A percentile compares a stretch with the other conserved stretches of the same genome.
Conservation (phyloP, 1,140 invertebrate genomes). For the Sinella curviseta region DNA sequence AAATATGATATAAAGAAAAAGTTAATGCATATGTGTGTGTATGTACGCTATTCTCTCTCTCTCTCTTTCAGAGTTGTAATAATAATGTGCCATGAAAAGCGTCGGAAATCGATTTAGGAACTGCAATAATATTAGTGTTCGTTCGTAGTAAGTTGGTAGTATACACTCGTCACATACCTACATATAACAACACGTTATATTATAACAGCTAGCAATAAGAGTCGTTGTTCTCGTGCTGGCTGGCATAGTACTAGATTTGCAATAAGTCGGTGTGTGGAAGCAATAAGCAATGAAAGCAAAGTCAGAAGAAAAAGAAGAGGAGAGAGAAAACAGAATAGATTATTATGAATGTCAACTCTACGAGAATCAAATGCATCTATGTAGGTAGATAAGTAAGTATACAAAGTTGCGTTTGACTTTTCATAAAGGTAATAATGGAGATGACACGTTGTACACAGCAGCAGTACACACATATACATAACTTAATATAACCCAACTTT, state of each 20-base stretch:
- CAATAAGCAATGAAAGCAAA: background rate
- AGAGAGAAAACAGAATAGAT: background rate
- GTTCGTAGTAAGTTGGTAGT: background rate
- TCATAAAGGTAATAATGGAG: background rate
- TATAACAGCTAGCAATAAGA: too few species aligned
- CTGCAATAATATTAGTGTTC: slow-evolving; percentile 3
- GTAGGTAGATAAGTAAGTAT: background rate
- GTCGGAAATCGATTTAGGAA: background rate
- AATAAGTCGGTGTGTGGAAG: background rate
- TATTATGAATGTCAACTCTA: slow-evolving; percentile 5
- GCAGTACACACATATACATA: too few species aligned
- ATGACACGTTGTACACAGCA: background rate
- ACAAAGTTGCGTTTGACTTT: too few species aligned
- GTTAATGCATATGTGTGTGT: background rate
- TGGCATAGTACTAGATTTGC: too few species aligned
- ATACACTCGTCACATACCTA: background rate
- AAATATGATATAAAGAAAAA: background rate
- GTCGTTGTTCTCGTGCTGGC: too few species aligned
- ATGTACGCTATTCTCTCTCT: background rate
- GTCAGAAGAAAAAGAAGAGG: background rate
- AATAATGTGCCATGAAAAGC: background rate
- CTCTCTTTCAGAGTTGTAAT: background rate
- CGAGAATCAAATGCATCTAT: background rate
- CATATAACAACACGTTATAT: background rate
- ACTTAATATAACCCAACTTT: background rate